phyloP scores from a whole-genome alignment of 2,888 invertebrate species.

The Galeruca laticollis region DNA sequence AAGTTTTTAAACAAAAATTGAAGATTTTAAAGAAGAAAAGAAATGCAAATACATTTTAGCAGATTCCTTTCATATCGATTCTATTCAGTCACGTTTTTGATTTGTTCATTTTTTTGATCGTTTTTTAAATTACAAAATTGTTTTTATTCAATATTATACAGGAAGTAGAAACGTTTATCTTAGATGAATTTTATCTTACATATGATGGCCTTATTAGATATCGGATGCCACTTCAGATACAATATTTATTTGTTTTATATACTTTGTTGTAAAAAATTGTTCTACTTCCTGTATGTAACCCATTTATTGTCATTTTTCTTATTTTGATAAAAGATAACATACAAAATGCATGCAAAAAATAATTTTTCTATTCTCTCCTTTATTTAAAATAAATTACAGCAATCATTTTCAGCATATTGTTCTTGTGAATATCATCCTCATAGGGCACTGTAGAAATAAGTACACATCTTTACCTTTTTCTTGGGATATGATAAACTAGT shows the following conservation, averaged over 20 bases:
- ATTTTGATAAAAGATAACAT: background rate
- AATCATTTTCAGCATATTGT: no score
- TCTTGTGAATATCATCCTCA: no score
- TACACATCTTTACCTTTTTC: no score
- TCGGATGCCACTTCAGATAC: background rate
- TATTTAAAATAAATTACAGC: no score
- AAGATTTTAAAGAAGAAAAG: background rate
- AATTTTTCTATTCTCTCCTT: no score
- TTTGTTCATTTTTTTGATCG: background rate
- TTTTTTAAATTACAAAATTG: background rate
- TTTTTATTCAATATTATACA: background rate
- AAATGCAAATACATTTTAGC: no score
- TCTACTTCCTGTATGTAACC: background rate
- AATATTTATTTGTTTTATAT: background rate
- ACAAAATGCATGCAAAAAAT: no score
- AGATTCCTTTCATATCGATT: no score
- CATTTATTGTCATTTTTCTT: background rate
- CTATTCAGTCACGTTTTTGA: no score
- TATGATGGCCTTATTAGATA: conserved; percentile 3
- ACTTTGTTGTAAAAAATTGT: background rate
- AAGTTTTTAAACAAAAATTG: no score
- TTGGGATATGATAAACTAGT: no score
- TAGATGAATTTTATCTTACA: background rate
- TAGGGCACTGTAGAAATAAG: no score
- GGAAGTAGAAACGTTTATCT: background rate